Base-by-base conservation (phyloP, 2,888 invertebrate genomes). In the Dione juno region DNA sequence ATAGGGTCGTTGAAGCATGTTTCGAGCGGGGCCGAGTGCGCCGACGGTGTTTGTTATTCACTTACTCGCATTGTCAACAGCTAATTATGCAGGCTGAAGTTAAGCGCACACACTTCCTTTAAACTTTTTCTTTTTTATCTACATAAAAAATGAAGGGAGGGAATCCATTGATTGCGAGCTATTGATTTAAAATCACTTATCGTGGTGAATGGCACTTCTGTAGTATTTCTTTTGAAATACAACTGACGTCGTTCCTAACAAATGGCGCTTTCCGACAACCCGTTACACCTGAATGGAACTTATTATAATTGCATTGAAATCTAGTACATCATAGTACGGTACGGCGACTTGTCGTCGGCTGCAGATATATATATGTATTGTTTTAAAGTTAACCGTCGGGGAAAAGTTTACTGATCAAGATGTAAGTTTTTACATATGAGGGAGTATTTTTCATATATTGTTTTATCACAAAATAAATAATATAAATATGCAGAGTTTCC, bases 51-150 rank as follows among this genome's bases (percentile, higher is more conserved):
- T 79, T 79, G 75, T 76, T 74, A 76, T 77, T 77, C 79, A 74
- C 78, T 79, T 75, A 74, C 73, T 71, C 73, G 66, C 77, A 77
- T 75, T 77, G 78, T 78, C 75, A 78, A 78, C 75, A 74, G 68
- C 74, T 75, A 77, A 75, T 76, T 77, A 76, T 75, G 73, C 75
- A 72, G 72, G 67, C 69, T 72, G 64, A 67, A 76, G 76, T 76
- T 73, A 75, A 76, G 75, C 71, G 75, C 77, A 73, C 74, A 76
- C 75, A 75, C 75, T 76, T 73, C 74, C 74, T 74, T 74, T 75
- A 74, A 74, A 71, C 69, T 71, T 69, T 68, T 69, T 68, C 59
- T 67, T 69, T 67, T 72, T 64, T 74, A 71, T 75, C 70, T 72
- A 63, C 70, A 72, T 74, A 58, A 72, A 73, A 71, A 69, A 70